phyloP scores from a whole-genome alignment of 1,140 invertebrate genomes.

The Penaeus japonicus region DNA sequence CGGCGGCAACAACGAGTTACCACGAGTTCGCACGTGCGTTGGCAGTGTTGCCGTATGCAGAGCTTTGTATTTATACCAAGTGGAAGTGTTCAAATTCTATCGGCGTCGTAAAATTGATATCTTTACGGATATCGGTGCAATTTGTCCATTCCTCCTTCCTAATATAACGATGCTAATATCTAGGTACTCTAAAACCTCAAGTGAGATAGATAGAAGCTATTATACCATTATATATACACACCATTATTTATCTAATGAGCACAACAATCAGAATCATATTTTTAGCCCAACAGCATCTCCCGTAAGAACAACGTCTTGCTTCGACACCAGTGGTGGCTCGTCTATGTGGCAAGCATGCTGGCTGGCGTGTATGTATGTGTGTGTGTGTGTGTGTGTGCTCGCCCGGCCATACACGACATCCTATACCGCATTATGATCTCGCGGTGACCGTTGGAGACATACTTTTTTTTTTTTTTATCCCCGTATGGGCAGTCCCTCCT shows the following conservation, averaged over 20 bases:
- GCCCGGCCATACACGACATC: not conserved
- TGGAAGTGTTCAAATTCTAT: not conserved
- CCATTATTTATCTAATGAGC: too few species aligned
- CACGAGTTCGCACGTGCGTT: constrained; percentile 46
- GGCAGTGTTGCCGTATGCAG: constrained; percentile 19
- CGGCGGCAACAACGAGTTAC: constrained; percentile 31
- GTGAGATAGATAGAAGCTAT: too few species aligned
- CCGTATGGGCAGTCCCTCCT: not conserved
- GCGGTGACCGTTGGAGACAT: constrained; percentile 13
- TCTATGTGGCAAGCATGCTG: not conserved
- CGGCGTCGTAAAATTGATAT: not conserved
- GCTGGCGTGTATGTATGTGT: not conserved
- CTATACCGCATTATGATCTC: constrained; percentile 4
- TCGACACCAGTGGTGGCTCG: not conserved
- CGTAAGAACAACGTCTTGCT: too few species aligned
- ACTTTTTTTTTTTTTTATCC: not conserved
- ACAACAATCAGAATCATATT: too few species aligned
- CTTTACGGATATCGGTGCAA: not conserved
- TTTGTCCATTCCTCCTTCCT: not conserved
- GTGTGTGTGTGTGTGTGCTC: not conserved
- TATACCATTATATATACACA: too few species aligned
- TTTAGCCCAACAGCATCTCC: too few species aligned
- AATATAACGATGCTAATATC: too few species aligned
- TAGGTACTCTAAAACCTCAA: too few species aligned
- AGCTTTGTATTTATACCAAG: not conserved